These are phyloP conservation scores for Agrochola litura DNA, from an alignment of 2,888 invertebrate species.

Conservation along the genomic window DNA sequence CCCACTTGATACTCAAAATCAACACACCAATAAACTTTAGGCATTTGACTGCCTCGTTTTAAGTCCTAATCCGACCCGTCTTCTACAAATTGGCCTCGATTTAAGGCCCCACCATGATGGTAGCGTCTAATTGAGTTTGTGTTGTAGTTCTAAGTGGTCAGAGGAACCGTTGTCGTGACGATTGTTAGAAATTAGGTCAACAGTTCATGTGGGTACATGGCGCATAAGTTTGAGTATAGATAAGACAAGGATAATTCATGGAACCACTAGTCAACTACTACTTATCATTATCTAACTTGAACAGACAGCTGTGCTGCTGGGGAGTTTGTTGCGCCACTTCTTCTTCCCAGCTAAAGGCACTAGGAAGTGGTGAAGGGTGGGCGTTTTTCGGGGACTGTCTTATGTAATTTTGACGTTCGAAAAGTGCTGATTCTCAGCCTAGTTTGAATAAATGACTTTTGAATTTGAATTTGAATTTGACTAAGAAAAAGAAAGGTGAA, in stretches of 20 bases:
- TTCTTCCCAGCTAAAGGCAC: too few species aligned
- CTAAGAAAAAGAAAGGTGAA: background rate
- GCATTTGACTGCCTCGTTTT: slow-evolving; percentile 8
- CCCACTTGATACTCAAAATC: background rate
- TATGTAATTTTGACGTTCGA: too few species aligned
- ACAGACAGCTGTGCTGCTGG: too few species aligned
- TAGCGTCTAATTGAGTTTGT: slow-evolving; percentile 66
- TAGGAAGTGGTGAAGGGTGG: too few species aligned
- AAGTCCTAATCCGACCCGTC: slow-evolving; percentile 24
- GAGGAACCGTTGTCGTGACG: slow-evolving; percentile 58
- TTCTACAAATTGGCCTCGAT: slow-evolving; percentile 50
- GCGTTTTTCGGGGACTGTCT: too few species aligned
- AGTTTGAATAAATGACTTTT: too few species aligned
- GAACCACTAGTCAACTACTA: too few species aligned
- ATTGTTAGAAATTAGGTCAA: slow-evolving; percentile 67
- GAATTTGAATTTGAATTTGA: too few species aligned
- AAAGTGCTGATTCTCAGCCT: too few species aligned
- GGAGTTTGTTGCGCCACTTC: too few species aligned
- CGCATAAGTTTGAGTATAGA: slow-evolving; percentile 27
- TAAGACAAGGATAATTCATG: background rate
- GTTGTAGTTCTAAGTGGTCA: slow-evolving; percentile 68
- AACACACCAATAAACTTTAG: slow-evolving; percentile 1
- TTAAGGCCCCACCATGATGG: slow-evolving; percentile 54
- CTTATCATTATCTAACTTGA: too few species aligned
- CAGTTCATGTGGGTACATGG: slow-evolving; percentile 50